Evolutionary conservation across 2,888 invertebrate species (phyloP).

Genomic region (Epirrhoe alternata): DNA sequence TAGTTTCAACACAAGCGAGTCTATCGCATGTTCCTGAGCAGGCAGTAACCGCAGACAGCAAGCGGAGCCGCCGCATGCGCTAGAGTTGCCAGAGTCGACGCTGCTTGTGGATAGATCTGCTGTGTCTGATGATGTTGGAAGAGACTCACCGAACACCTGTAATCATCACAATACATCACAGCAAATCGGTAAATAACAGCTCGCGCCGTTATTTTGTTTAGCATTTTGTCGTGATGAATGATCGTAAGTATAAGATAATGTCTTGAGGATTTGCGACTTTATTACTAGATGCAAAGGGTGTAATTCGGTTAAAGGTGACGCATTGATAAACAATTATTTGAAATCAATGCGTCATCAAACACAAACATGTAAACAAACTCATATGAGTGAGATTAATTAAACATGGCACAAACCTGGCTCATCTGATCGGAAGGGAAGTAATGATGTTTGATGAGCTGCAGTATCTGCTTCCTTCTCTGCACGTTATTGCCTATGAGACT

Average conservation of each 20-base stretch:
- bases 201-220: no score
- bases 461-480: slow-evolving; percentile 63
- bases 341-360: no score
- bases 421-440: slow-evolving; percentile 78
- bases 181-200: no score
- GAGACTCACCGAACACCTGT: slow-evolving; percentile 72
- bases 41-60: slow-evolving; percentile 64
- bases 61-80: slow-evolving; percentile 39
- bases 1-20: slow-evolving; percentile 75
- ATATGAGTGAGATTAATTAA: no score
- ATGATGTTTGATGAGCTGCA: slow-evolving; percentile 77
- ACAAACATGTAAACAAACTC: no score
- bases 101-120: slow-evolving; percentile 17
- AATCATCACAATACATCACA: background rate
- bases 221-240: no score
- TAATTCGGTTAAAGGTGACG: no score
- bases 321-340: no score
- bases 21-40: slow-evolving; percentile 81
- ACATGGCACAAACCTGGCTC: slow-evolving; percentile 62
- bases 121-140: slow-evolving; percentile 44
- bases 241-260: no score
- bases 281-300: no score
- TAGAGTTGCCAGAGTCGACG: background rate
- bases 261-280: no score
- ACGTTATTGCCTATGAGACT: slow-evolving; percentile 68